phyloP scores from a whole-genome alignment of 2,797 vertebrate species.

The Prunella strophiata region DNA sequence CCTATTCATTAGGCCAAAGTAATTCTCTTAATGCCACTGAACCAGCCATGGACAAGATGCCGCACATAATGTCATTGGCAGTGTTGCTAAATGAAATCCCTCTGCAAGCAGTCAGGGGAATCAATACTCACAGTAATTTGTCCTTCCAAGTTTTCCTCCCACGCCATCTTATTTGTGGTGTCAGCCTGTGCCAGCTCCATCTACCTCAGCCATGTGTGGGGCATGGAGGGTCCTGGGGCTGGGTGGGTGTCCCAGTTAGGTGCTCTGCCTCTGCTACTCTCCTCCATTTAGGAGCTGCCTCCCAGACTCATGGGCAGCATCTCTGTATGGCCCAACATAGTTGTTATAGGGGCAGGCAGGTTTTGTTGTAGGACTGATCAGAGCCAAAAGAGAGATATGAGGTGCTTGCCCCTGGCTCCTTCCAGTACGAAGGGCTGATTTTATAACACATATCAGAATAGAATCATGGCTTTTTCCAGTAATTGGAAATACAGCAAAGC shows the following conservation, averaged over 20 bases:
- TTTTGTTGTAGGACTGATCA: not conserved
- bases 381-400: not conserved
- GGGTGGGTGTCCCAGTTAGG: not conserved
- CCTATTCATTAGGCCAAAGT: slow-evolving; percentile 73
- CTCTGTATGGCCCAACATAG: not conserved
- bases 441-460: not conserved
- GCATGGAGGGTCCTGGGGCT: not conserved
- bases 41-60: slow-evolving; percentile 71
- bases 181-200: not conserved
- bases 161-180: not conserved
- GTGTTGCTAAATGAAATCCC: slow-evolving; percentile 71
- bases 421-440: not conserved
- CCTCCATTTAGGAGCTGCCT: not conserved
- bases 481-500: slow-evolving; percentile 9
- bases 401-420: not conserved
- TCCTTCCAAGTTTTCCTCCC: slow-evolving; percentile 61
- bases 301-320: not conserved
- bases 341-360: not conserved
- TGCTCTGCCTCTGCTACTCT: not conserved
- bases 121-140: slow-evolving; percentile 5
- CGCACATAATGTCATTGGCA: slow-evolving; percentile 60
- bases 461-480: slow-evolving; percentile 32
- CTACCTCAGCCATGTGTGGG: not conserved
- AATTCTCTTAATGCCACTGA: slow-evolving; percentile 70
- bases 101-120: slow-evolving; percentile 34